These are phyloP conservation scores for Anhinga anhinga DNA, from an alignment of 2,113 vertebrate genomes.

Conservation along the genomic window DNA sequence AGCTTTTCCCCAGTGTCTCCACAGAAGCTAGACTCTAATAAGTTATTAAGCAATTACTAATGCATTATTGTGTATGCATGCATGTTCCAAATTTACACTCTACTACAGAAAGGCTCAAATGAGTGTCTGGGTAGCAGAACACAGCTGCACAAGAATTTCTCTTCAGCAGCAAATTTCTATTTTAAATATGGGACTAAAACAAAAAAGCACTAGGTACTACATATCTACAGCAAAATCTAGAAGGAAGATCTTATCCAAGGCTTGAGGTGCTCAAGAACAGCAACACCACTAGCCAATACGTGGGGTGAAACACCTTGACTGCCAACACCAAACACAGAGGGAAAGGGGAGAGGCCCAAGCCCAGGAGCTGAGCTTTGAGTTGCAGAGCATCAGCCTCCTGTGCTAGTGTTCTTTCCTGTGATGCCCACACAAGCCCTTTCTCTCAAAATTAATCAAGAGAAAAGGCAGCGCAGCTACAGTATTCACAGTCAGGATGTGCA, in stretches of 20 bases:
- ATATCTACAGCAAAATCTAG: not conserved
- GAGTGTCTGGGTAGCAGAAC: not conserved
- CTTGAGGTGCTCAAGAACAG: not conserved
- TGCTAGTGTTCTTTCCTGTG: not conserved
- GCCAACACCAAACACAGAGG: not conserved
- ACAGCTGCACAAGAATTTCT: not conserved
- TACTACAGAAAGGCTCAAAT: not conserved
- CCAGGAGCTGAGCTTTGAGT: not conserved
- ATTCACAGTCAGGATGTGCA: not conserved
- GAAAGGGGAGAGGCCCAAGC: not conserved
- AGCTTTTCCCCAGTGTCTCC: slow-evolving; percentile 26
- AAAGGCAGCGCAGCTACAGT: not conserved
- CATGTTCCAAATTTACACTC: not conserved
- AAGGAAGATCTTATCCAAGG: not conserved
- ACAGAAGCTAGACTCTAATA: slow-evolving; percentile 2
- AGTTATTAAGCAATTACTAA: slow-evolving; percentile 45
- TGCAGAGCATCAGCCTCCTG: not conserved
- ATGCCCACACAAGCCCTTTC: not conserved
- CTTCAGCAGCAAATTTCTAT: not conserved
- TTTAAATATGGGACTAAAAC: not conserved
- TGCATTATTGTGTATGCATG: slow-evolving; percentile 5
- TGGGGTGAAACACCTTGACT: not conserved
- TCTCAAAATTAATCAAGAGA: not conserved
- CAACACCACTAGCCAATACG: not conserved
- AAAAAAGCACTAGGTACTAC: not conserved